phyloP scores from a whole-genome alignment of 1,140 invertebrate genomes.

The Subanguina moxae region DNA sequence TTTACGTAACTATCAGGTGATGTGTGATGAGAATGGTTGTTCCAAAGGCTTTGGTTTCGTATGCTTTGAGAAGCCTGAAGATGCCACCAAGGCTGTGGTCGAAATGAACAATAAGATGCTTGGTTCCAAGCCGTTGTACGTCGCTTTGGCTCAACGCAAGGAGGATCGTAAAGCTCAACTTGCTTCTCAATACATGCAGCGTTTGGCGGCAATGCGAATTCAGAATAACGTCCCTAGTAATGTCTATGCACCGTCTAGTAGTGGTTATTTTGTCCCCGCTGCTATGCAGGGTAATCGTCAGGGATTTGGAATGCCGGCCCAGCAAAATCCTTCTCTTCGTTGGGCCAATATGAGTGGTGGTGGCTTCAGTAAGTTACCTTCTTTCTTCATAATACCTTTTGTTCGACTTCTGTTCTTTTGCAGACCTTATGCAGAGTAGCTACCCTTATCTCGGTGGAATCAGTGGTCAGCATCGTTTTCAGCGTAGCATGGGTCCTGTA shows the following conservation, averaged over 20 bases:
- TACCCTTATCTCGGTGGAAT: too few relatives aligned
- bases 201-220: conserved; percentile 90
- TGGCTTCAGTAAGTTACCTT: too few relatives aligned
- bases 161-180: conserved; percentile 88
- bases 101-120: conserved; percentile 84
- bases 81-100: conserved; percentile 97
- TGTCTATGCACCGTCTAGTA: conserved; percentile 79
- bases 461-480: too few relatives aligned
- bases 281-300: conserved; percentile 71
- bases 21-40: conserved; percentile 78
- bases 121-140: conserved; percentile 88
- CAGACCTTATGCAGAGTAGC: too few relatives aligned
- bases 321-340: too few relatives aligned
- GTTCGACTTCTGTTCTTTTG: too few relatives aligned
- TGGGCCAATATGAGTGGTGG: too few relatives aligned
- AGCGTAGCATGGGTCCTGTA: too few relatives aligned
- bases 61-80: conserved; percentile 91
- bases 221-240: conserved; percentile 62
- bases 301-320: too few relatives aligned
- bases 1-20: conserved; percentile 65
- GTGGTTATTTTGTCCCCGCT: conserved; percentile 79
- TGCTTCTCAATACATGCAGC: conserved; percentile 95
- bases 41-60: conserved; percentile 97
- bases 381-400: too few relatives aligned
- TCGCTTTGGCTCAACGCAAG: conserved; percentile 93